Evolutionary conservation across 1,140 invertebrate genomes (phyloP), one percentile per base, ranked within the genome.

Genomic region (Drosophila insularis): DNA sequence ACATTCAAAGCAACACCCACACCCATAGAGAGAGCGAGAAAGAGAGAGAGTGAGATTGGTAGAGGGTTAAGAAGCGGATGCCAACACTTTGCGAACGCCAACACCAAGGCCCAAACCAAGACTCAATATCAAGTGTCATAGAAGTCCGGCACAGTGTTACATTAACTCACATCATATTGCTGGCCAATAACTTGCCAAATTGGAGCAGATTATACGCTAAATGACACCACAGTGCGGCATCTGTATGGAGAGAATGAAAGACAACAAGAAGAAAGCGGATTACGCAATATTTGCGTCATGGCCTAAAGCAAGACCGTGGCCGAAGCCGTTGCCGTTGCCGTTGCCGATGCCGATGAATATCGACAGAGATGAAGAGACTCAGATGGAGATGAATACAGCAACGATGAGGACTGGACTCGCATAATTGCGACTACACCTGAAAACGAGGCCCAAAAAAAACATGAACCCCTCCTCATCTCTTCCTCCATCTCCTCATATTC

Each of bases 371-470:
- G 11, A 50, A 50, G 43, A n/a, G 40, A 17, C 43, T 8, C 8
- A 50, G 43, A 50, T 7, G 31, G 1, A 35, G 23, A 23, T n/a
- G 13, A n/a, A 31, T n/a, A 58, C n/a, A 59, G 32, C 32, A 35
- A 10, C 10, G 59, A 23, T 21, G 13, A 64, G 50, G 31, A 62
- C 64, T 86, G 78, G 74, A 81, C 74, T 78, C 68, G 68, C 78
- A 85, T 85, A 81, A 74, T 82, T 81, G 79, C n/a, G 70, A 71
- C 70, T 81, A 81, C 80, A 81, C 78, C 79, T 74, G 74, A 77
- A 76, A 66, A 55, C 59, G 66, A 68, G 79, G 74, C 67, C 71
- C 39, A 39, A 11, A 19, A 50, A 21, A 3, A 35, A 35, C 1
- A 21, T 1, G 5, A 32, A 32, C 1, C 1, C 31, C 31, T 17